These are phyloP conservation scores for Criorhina ranunculi DNA, from an alignment of 2,888 invertebrate species.

Conservation along the genomic window DNA sequence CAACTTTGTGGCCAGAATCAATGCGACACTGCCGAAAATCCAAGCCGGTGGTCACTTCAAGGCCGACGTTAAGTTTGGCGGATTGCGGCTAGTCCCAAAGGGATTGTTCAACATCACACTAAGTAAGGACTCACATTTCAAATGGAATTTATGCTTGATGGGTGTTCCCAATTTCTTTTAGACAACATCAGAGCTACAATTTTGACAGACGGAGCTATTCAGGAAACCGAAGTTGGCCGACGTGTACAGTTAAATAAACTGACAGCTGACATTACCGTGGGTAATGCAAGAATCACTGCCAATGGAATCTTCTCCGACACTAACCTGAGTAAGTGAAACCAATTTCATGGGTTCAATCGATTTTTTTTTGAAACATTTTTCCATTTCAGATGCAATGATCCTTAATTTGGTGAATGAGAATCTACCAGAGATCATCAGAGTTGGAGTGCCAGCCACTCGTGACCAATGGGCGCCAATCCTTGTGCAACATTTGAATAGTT, in stretches of 20 bases:
- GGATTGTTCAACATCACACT: conserved; percentile 87
- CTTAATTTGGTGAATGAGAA: conserved; percentile 86
- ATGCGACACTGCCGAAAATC: conserved; percentile 86
- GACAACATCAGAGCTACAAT: conserved; percentile 81
- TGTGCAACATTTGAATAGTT: conserved; percentile 82
- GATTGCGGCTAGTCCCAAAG: conserved; percentile 87
- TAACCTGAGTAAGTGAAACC: conserved; percentile 81
- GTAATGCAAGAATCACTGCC: conserved; percentile 80
- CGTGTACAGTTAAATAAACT: conserved; percentile 81
- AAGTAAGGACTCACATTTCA: conserved; percentile 84
- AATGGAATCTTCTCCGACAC: conserved; percentile 83
- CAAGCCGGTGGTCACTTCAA: conserved; percentile 87
- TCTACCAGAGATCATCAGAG: conserved; percentile 85
- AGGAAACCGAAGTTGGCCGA: conserved; percentile 79
- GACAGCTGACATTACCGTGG: conserved; percentile 81
- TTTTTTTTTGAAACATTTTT: not conserved
- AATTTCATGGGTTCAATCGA: not conserved
- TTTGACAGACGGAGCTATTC: conserved; percentile 81
- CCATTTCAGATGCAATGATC: conserved; percentile 81
- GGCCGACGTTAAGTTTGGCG: conserved; percentile 87
- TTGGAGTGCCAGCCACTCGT: conserved; percentile 85
- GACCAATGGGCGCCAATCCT: conserved; percentile 84
- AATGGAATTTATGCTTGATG: not conserved
- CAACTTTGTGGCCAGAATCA: conserved; percentile 87
- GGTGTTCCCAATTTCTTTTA: too few relatives aligned